A percentile compares a stretch with the other conserved stretches of the same genome.
Evolutionary conservation across 2,113 vertebrate genomes (phyloP).

Genomic region (Polypterus senegalus): DNA sequence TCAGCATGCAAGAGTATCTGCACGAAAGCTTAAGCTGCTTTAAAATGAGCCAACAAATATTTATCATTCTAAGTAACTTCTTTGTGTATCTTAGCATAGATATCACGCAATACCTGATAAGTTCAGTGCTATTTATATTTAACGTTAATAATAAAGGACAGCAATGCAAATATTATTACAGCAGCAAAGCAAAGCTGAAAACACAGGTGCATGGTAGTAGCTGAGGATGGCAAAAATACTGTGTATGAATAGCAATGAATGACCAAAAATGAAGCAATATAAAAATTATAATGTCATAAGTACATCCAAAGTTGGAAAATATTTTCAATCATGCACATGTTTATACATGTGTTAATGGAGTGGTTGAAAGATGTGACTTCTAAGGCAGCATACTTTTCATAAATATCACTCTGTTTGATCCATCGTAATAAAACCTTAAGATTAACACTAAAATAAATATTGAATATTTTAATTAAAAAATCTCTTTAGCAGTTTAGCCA

Average conservation of each 20-base stretch:
- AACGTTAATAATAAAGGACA: conserved; percentile 38
- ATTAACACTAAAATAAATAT: no score
- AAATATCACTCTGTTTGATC: no score
- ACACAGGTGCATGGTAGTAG: conserved; percentile 38
- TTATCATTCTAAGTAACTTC: conserved; percentile 16
- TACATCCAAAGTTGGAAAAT: no score
- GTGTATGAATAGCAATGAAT: conserved; percentile 2
- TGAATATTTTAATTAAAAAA: no score
- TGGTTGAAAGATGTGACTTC: no score
- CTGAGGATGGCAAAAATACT: conserved; percentile 20
- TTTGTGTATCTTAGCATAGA: conserved; percentile 8
- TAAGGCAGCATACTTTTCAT: no score
- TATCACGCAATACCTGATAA: conserved; percentile 6
- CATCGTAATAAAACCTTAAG: no score
- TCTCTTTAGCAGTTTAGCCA: no score
- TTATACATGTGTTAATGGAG: no score
- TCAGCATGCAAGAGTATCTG: conserved; percentile 21
- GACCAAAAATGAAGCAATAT: no score
- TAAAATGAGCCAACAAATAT: conserved; percentile 20
- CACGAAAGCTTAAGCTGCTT: conserved; percentile 10
- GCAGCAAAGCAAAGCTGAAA: conserved; percentile 26
- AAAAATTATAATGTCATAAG: no score
- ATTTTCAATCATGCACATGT: no score
- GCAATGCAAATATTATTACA: conserved; percentile 39
- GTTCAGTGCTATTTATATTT: conserved; percentile 36